A percentile compares a stretch with the other conserved stretches of the same genome.
Conservation (phyloP, 2,113 vertebrate species). For the Archocentrus centrarchus region DNA sequence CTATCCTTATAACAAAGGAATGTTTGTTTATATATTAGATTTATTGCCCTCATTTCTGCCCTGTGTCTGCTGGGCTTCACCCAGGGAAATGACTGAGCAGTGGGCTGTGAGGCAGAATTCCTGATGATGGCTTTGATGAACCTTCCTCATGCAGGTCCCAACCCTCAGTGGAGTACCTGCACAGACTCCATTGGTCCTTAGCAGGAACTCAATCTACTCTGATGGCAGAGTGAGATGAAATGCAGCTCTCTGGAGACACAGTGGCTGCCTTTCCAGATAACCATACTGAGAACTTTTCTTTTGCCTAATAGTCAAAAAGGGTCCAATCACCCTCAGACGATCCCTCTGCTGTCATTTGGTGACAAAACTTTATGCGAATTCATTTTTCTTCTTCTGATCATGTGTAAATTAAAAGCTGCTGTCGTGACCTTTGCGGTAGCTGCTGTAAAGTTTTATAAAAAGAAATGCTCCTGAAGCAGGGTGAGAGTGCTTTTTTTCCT, state of each 20-base stretch:
- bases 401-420: not conserved
- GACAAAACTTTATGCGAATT: not conserved
- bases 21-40: not conserved
- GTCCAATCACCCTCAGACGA: not conserved
- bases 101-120: constrained; percentile 4
- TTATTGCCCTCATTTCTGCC: constrained; percentile 16
- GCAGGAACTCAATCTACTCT: constrained; percentile 40
- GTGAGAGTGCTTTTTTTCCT: not conserved
- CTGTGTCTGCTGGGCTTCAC: not conserved
- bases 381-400: not conserved
- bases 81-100: constrained; percentile 1
- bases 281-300: not conserved
- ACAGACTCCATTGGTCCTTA: not conserved
- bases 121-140: constrained; percentile 10
- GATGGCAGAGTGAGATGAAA: constrained; percentile 41
- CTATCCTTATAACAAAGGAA: not conserved
- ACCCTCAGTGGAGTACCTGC: constrained; percentile 4
- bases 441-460: not conserved
- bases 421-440: not conserved
- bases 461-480: not conserved
- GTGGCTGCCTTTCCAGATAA: not conserved
- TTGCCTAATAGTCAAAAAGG: not conserved
- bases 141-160: not conserved
- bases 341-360: not conserved
- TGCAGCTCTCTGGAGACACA: not conserved